These are phyloP conservation scores for Tapera naevia DNA, from an alignment of 2,797 vertebrate genomes.

Conservation along the genomic window DNA sequence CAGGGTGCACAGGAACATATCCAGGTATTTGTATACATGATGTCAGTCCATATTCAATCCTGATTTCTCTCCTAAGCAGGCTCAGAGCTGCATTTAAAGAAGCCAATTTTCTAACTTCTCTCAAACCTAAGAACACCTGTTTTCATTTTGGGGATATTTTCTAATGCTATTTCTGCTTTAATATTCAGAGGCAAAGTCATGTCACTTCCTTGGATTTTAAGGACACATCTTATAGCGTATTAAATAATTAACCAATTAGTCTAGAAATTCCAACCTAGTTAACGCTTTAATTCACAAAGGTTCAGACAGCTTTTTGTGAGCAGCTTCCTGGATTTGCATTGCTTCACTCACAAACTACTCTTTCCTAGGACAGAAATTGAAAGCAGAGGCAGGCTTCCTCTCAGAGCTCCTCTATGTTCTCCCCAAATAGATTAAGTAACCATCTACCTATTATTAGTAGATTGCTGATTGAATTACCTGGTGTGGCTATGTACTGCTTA, in stretches of 20 bases:
- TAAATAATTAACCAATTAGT: not conserved
- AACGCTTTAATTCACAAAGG: not conserved
- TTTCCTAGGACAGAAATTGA: not conserved
- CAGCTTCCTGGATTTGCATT: not conserved
- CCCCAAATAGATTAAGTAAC: not conserved
- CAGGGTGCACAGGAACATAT: too few relatives aligned
- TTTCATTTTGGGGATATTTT: not conserved
- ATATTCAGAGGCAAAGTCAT: not conserved
- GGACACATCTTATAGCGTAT: not conserved
- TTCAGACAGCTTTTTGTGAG: not conserved
- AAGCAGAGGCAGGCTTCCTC: not conserved
- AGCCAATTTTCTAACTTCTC: not conserved
- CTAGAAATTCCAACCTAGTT: not conserved
- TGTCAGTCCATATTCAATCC: not conserved
- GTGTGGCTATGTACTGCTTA: not conserved
- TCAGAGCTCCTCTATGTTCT: not conserved
- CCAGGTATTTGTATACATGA: not conserved
- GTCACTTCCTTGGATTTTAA: not conserved
- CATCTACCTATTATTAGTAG: not conserved
- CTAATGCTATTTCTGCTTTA: not conserved
- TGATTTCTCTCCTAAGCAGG: not conserved
- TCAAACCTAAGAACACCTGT: not conserved
- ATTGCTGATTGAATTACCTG: not conserved
- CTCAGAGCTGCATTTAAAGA: not conserved
- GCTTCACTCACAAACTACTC: not conserved